Base-by-base conservation (phyloP, 1,140 invertebrate species). In the Arctopsyche grandis region DNA sequence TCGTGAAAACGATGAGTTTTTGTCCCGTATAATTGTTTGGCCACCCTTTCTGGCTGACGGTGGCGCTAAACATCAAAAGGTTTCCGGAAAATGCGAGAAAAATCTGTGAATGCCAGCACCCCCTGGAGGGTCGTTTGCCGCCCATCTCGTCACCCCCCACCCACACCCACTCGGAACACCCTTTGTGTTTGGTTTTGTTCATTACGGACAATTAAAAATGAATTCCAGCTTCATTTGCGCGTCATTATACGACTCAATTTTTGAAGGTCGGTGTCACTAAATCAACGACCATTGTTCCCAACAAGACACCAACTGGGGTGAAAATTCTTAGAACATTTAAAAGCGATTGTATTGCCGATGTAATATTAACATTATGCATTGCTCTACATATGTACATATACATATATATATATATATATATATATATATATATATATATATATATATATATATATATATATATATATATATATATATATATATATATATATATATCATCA, bases 181-280 rank as follows among this genome's bases (percentile, higher is more conserved):
- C 19, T 66, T 66, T 66, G 19, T 66, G 38, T 71, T 48, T 22
- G 22, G 69, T 44, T 46, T 22, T 22, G 44, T 71, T 71, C 66
- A 69, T 69, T 24, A 24, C 44, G 38, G 38, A 71, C 69, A 71
- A 71, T 71, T 71, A 71, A 71, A 71, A 71, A 71, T 46, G 69
- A 46, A 71, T 71, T 46, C 44, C 14, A 24, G 44, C 69, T 71
- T 71, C 44, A 48, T 71, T 71, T 48, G 44, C 14, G 38, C 69
- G 38, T 71, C 69, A 71, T 71, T 71, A 71, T 26, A 66, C 63
- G 19, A 10, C 24, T 24, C 19, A 66, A 66, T 66, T 66, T 66
- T 66, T 66, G 29, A 4, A 1, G 3, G 29, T 38, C 29, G 5
- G 19, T 21, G 56, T 22, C 9, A 22, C 63, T 66, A 66, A 66